These are phyloP conservation scores for Staurois parvus DNA, from an alignment of 2,797 vertebrate genomes.

Conservation along the genomic window DNA sequence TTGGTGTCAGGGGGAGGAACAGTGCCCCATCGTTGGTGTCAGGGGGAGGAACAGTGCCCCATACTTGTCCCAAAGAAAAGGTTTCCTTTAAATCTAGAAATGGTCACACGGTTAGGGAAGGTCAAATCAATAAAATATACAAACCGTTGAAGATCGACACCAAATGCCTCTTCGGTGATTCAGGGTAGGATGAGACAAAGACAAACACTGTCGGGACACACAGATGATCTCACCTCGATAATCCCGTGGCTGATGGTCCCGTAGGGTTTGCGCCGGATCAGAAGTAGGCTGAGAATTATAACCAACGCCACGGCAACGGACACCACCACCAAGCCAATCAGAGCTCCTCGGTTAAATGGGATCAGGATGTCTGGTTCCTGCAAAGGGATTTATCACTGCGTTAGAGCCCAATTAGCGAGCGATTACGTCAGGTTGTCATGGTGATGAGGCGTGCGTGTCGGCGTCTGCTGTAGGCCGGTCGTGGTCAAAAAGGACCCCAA, in stretches of 20 bases:
- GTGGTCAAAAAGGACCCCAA: no score
- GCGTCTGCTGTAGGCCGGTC: neutral
- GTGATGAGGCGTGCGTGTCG: neutral
- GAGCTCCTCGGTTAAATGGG: slow-evolving; percentile 88
- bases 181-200: neutral
- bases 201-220: neutral
- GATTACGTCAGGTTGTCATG: neutral
- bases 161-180: no score
- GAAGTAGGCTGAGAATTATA: slow-evolving; percentile 88
- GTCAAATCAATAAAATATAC: no score
- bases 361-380: slow-evolving; percentile 89
- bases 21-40: no score
- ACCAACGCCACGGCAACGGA: slow-evolving; percentile 91
- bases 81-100: no score
- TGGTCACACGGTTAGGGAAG: no score
- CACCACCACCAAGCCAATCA: slow-evolving; percentile 90
- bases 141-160: no score
- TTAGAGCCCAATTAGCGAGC: neutral
- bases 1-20: no score
- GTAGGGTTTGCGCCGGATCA: slow-evolving; percentile 90
- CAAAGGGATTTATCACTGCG: neutral
- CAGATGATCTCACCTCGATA: slow-evolving; percentile 81
- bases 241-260: slow-evolving; percentile 93
- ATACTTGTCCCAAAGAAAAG: no score
- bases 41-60: no score